phyloP scores from a whole-genome alignment of 2,113 vertebrate genomes.

The Colistium nudipinnis region DNA sequence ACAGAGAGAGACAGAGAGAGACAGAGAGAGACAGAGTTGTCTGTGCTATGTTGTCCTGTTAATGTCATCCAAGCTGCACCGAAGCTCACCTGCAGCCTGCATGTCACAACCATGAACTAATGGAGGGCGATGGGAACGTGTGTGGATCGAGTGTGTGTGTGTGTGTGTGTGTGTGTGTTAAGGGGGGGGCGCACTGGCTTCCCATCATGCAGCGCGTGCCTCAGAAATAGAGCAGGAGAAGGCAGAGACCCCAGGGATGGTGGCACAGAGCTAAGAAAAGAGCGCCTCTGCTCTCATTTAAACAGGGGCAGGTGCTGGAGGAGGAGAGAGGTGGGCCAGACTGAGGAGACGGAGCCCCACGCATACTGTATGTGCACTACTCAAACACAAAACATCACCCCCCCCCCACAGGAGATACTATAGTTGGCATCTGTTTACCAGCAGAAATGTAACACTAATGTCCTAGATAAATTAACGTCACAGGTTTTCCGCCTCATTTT shows the following conservation, averaged over 20 bases:
- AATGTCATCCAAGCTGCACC: slow-evolving; percentile 1
- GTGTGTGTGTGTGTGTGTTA: slow-evolving; percentile 7
- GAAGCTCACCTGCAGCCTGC: slow-evolving; percentile 19
- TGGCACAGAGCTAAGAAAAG: slow-evolving; percentile 82
- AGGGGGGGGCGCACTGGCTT: slow-evolving; percentile 63
- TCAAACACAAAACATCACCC: slow-evolving; percentile 33
- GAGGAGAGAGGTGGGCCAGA: slow-evolving; percentile 67
- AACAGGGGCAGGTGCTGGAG: slow-evolving; percentile 79
- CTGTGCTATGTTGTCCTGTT: not conserved
- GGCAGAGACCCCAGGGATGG: slow-evolving; percentile 78
- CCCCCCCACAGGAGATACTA: slow-evolving; percentile 14
- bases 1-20: not conserved
- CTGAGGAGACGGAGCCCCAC: slow-evolving; percentile 4
- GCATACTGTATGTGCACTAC: slow-evolving; percentile 18
- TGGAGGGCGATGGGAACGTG: slow-evolving; percentile 59
- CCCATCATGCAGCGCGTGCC: slow-evolving; percentile 75
- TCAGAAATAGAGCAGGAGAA: slow-evolving; percentile 81
- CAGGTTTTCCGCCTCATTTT: slow-evolving; percentile 53
- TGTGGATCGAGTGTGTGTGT: slow-evolving; percentile 1
- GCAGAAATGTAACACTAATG: slow-evolving; percentile 17
- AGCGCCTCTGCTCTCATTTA: slow-evolving; percentile 82
- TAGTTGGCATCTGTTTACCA: slow-evolving; percentile 21
- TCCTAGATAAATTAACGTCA: slow-evolving; percentile 50
- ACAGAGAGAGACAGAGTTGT: not conserved
- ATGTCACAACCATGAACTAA: slow-evolving; percentile 37